Percentiles rank a stretch among this genome's conserved stretches.
Conservation (phyloP, 2,888 invertebrate species). For the Agrotis puta region DNA sequence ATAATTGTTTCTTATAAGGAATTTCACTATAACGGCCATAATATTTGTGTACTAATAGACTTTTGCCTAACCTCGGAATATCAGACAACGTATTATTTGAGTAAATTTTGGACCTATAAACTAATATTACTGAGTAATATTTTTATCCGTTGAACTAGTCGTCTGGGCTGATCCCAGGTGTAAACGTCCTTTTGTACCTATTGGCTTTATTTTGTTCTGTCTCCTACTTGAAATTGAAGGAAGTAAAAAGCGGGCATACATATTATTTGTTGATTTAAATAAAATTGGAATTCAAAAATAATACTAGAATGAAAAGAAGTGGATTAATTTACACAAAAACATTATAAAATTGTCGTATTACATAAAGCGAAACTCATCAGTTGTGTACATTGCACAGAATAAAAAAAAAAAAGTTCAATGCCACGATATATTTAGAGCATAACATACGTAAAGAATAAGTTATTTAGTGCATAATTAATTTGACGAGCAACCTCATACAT, state of each 20-base stretch:
- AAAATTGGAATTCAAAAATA: background rate
- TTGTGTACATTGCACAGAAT: too few relatives aligned
- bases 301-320: background rate
- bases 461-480: slow-evolving; percentile 18
- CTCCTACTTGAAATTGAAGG: too few relatives aligned
- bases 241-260: too few relatives aligned
- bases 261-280: too few relatives aligned
- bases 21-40: background rate
- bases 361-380: background rate
- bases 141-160: too few relatives aligned
- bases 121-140: too few relatives aligned
- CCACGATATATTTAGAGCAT: slow-evolving; percentile 7
- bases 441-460: background rate
- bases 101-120: background rate
- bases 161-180: too few relatives aligned
- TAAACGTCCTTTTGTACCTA: too few relatives aligned
- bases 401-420: slow-evolving; percentile 12
- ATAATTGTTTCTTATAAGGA: too few relatives aligned
- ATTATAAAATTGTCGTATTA: background rate
- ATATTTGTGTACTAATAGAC: background rate
- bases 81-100: background rate
- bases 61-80: background rate
- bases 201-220: too few relatives aligned
- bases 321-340: background rate
- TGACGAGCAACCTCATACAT: background rate